Base-by-base conservation (phyloP, 2,113 vertebrate species). In the Carassius auratus region DNA sequence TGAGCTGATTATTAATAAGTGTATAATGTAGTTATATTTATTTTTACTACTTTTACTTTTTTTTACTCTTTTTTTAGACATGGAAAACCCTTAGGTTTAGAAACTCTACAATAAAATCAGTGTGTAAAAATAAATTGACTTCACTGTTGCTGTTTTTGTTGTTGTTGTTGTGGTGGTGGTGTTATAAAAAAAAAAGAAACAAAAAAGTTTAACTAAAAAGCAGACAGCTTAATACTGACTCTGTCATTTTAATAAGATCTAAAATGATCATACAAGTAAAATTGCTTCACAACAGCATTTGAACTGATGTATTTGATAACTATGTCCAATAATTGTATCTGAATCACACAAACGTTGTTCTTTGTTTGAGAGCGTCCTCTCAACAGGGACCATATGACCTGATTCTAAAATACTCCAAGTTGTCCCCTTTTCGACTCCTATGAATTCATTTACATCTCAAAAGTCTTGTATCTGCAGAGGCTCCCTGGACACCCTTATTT, bases 401-500 rank as follows among this genome's bases (percentile, higher is more conserved):
- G 85, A 69, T 86, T 88, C 77, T 66, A 86, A 88, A 86, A 81
- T 84, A 76, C 76, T 76, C 55, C n/a, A 76, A 36, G 30, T 62
- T 85, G 76, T 78, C 85, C 85, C 71, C 79, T 84, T 79, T 85
- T 73, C 62, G 33, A 61, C 55, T 59, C 71, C 23, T 64, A 84
- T 48, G 21, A 81, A 81, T 84, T 80, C 9, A 48, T 74, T 86
- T 23, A 21, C 75, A 64, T 86, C 66, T 61, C 76, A 36, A 78
- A 78, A 68, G 30, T 38, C 74, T 85, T 69, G 45, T 45, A 76
- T 57, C 61, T 83, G 33, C 52, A 64, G 26, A 62, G 26, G 13
- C 30, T 50, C 3, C 66, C 4, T 76, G 7, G 19, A 42, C 61
- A 12, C 23, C 59, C 8, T 12, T 61, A 48, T 69, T 36, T 62